These are phyloP conservation scores for Periophthalmus modestus DNA, from an alignment of 2,113 vertebrate genomes.

Conservation along the genomic window DNA sequence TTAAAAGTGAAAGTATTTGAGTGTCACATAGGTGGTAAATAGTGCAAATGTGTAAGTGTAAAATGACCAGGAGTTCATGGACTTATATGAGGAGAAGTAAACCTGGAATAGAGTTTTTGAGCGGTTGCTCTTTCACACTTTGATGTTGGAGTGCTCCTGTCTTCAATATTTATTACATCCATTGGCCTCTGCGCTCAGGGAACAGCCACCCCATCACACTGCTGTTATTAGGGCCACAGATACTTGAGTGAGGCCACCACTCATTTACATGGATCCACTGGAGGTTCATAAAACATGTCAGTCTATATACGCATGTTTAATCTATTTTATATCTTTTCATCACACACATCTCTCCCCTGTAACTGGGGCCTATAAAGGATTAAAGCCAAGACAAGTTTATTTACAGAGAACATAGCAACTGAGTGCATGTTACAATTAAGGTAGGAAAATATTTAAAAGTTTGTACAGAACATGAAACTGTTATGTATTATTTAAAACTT, in stretches of 20 bases:
- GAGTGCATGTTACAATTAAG: too few species aligned
- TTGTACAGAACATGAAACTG: too few species aligned
- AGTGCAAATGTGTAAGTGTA: neutral
- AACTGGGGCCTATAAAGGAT: neutral
- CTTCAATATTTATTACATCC: constrained; percentile 28
- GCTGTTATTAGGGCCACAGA: constrained; percentile 43
- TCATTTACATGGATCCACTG: constrained; percentile 23
- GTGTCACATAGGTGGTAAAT: neutral
- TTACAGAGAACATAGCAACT: neutral
- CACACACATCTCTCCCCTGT: neutral
- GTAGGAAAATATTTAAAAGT: too few species aligned
- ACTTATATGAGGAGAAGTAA: constrained; percentile 11
- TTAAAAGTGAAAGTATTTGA: too few species aligned
- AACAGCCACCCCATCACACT: constrained; percentile 45
- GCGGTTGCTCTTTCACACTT: constrained; percentile 1
- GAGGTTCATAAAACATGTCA: neutral
- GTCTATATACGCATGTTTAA: neutral
- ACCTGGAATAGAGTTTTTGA: constrained; percentile 13
- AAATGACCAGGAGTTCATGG: neutral
- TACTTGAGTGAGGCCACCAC: constrained; percentile 25
- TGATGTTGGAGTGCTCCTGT: neutral
- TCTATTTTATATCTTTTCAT: neutral
- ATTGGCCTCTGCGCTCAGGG: constrained; percentile 30
- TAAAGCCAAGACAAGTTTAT: neutral
- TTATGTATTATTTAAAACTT: neutral